Conservation (phyloP, 2,797 vertebrate genomes). For the Neosalanx taihuensis region DNA sequence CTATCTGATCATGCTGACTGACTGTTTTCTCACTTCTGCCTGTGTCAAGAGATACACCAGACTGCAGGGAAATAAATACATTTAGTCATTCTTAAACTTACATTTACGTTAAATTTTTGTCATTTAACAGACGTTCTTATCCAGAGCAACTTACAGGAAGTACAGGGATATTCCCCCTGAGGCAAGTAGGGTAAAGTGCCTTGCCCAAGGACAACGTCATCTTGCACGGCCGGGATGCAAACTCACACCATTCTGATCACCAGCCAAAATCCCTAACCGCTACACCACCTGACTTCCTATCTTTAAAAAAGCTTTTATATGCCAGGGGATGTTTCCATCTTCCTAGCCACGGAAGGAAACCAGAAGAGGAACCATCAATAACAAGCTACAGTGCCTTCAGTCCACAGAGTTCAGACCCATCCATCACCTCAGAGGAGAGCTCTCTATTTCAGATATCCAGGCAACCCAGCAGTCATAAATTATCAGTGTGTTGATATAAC, state of each 20-base stretch:
- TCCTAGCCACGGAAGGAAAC: not conserved
- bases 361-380: too few species aligned
- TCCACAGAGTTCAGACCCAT: too few species aligned
- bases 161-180: too few species aligned
- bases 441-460: not conserved
- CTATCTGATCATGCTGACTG: constrained; percentile 6
- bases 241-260: too few species aligned
- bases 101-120: too few species aligned
- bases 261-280: too few species aligned
- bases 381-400: not conserved
- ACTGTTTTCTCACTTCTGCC: constrained; percentile 16
- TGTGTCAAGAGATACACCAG: not conserved
- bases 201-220: too few species aligned
- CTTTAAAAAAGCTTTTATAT: not conserved
- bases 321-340: not conserved
- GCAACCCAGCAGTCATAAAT: constrained; percentile 7
- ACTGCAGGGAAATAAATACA: constrained; percentile 10
- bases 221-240: too few species aligned
- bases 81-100: not conserved
- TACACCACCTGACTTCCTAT: too few species aligned
- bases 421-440: not conserved
- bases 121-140: too few species aligned
- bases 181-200: too few species aligned
- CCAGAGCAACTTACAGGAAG: too few species aligned
- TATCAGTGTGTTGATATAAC: constrained; percentile 19